phyloP scores from a whole-genome alignment of 2,888 invertebrate genomes.

The Ormyrus nitidulus region DNA sequence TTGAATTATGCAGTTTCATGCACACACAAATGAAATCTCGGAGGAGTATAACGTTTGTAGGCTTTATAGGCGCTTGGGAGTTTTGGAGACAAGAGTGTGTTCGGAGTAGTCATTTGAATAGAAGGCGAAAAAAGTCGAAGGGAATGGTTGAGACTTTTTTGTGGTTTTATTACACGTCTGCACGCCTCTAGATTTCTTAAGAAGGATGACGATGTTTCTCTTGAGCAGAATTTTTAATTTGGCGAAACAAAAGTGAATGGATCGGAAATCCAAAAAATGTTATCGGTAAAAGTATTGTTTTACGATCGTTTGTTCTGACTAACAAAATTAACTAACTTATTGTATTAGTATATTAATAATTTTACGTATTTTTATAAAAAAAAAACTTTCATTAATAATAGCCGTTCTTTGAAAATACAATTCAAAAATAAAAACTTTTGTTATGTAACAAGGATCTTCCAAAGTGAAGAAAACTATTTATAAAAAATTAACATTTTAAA shows the following conservation, averaged over 20 bases:
- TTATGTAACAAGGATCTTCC: too few relatives aligned
- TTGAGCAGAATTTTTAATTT: slow-evolving; percentile 27
- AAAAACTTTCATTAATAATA: too few relatives aligned
- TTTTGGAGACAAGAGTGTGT: slow-evolving; percentile 13
- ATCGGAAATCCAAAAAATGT: not conserved
- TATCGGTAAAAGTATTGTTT: slow-evolving; percentile 4
- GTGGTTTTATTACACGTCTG: not conserved
- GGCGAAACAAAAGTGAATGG: slow-evolving; percentile 47
- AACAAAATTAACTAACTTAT: not conserved
- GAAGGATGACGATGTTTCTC: slow-evolving; percentile 34
- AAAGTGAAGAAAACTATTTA: too few relatives aligned
- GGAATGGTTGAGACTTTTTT: slow-evolving; percentile 1
- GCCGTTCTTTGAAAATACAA: too few relatives aligned
- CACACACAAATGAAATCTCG: not conserved
- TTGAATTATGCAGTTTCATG: slow-evolving; percentile 42
- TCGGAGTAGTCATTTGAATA: slow-evolving; percentile 37
- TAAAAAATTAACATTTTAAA: too few relatives aligned
- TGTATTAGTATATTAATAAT: not conserved
- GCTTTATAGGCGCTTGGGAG: not conserved
- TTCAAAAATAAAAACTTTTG: too few relatives aligned
- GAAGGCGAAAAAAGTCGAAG: slow-evolving; percentile 23
- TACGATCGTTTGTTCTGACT: slow-evolving; percentile 3
- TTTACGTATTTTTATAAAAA: too few relatives aligned
- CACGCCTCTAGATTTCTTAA: slow-evolving; percentile 8
- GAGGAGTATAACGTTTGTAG: not conserved